Conservation (phyloP, 1,140 invertebrate species). For the Leptinotarsa defecta region DNA sequence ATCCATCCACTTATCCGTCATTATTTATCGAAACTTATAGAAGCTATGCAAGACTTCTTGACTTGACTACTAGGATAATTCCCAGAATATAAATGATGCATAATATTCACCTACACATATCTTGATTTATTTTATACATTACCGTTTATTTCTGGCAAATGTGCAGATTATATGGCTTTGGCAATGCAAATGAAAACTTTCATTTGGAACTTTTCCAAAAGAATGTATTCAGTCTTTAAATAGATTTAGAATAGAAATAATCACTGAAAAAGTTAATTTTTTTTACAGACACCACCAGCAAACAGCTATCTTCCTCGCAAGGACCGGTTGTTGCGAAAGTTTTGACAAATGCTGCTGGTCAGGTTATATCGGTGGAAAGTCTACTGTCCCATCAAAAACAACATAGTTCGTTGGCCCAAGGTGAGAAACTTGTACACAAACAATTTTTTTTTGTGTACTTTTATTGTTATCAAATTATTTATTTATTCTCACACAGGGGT, state of each 20-base stretch:
- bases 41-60: no score
- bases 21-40: no score
- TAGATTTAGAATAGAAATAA: no score
- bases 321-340: slow-evolving; percentile 63
- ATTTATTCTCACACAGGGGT: no score
- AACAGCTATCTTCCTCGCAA: slow-evolving; percentile 40
- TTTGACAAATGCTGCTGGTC: slow-evolving; percentile 63
- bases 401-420: slow-evolving; percentile 55
- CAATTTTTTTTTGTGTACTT: no score
- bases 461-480: no score
- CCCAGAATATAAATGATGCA: no score
- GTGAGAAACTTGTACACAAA: slow-evolving; percentile 35
- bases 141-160: background rate
- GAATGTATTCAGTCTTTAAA: background rate
- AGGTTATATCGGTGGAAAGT: slow-evolving; percentile 71
- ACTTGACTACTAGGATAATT: no score
- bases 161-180: no score
- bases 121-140: no score
- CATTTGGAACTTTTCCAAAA: background rate
- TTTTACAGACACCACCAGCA: slow-evolving; percentile 11
- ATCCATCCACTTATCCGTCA: no score
- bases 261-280: background rate
- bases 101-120: no score
- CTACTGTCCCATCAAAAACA: slow-evolving; percentile 66
- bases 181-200: background rate